Evolutionary conservation across 2,797 vertebrate genomes (phyloP).

Genomic region (Galaxias olidus): DNA sequence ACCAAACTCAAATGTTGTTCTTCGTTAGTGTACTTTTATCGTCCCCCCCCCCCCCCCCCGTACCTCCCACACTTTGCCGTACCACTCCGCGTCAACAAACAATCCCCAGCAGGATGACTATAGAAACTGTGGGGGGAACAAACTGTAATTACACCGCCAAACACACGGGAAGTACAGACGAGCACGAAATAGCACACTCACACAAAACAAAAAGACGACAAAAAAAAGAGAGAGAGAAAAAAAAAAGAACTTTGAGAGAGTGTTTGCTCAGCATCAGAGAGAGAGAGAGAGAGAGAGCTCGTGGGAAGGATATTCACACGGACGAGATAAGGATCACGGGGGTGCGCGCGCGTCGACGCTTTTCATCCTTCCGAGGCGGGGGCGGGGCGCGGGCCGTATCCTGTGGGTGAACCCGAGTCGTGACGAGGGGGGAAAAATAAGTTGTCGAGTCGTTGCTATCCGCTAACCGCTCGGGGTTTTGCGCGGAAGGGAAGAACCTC

Average conservation of each 20-base stretch:
- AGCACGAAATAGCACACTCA: background rate
- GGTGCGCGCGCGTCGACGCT: conserved; percentile 37
- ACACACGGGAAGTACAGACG: too few species aligned
- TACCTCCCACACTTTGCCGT: conserved; percentile 38
- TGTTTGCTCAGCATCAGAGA: background rate
- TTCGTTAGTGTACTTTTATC: too few species aligned
- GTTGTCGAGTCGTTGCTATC: conserved; percentile 57
- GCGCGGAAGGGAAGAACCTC: conserved; percentile 55
- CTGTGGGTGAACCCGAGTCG: conserved; percentile 67
- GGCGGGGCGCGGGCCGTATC: conserved; percentile 45
- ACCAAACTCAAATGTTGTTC: conserved; percentile 43
- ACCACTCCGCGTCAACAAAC: conserved; percentile 46
- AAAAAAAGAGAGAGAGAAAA: background rate
- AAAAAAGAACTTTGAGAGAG: background rate
- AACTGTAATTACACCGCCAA: conserved; percentile 30
- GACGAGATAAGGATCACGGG: conserved; percentile 68
- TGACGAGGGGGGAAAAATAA: conserved; percentile 47
- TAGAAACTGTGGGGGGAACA: conserved; percentile 51
- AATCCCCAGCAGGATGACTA: conserved; percentile 45
- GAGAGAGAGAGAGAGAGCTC: conserved; percentile 21
- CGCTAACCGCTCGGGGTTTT: conserved; percentile 55
- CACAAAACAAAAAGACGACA: background rate
- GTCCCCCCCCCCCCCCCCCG: too few species aligned
- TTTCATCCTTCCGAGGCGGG: conserved; percentile 62
- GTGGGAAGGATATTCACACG: conserved; percentile 37